phyloP scores from a whole-genome alignment of 2,113 vertebrate species.

The Nothoprocta perdicaria region DNA sequence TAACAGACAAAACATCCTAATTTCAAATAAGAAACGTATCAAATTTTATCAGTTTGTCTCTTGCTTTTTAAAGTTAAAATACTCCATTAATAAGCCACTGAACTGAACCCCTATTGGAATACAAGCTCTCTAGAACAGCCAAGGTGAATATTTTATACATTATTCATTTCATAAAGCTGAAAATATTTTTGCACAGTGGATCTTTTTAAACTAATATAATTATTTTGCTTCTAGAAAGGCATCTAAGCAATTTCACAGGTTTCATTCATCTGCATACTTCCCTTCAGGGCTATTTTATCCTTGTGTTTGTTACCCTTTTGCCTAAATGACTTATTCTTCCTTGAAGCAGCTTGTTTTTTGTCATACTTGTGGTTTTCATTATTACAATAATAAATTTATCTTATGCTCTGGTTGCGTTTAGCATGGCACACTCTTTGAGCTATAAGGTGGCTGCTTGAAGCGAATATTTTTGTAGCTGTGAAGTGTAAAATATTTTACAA shows the following conservation, averaged over 20 bases:
- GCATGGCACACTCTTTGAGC: conserved; percentile 51
- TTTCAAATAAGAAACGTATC: neutral
- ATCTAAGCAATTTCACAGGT: conserved; percentile 66
- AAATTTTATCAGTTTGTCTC: conserved; percentile 7
- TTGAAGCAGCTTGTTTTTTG: conserved; percentile 59
- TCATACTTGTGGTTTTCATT: conserved; percentile 72
- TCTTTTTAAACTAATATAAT: conserved; percentile 57
- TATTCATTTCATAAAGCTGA: conserved; percentile 61
- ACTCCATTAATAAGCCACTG: neutral
- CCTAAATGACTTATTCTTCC: conserved; percentile 60
- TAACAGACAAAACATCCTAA: neutral
- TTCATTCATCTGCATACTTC: conserved; percentile 64
- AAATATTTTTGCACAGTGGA: conserved; percentile 50
- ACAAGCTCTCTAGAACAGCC: conserved; percentile 35
- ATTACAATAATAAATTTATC: conserved; percentile 72
- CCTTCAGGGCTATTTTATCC: conserved; percentile 61
- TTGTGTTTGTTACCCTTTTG: conserved; percentile 72
- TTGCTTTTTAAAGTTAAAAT: conserved; percentile 21
- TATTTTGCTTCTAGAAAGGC: conserved; percentile 65
- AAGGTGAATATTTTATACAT: conserved; percentile 54
- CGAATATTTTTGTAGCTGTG: conserved; percentile 31
- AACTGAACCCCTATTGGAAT: conserved; percentile 33
- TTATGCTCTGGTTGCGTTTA: conserved; percentile 67
- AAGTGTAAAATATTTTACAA: conserved; percentile 34
- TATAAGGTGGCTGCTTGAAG: conserved; percentile 32